Base-by-base conservation (phyloP, 1,140 invertebrate genomes). In the Drosophila tsacasi region DNA sequence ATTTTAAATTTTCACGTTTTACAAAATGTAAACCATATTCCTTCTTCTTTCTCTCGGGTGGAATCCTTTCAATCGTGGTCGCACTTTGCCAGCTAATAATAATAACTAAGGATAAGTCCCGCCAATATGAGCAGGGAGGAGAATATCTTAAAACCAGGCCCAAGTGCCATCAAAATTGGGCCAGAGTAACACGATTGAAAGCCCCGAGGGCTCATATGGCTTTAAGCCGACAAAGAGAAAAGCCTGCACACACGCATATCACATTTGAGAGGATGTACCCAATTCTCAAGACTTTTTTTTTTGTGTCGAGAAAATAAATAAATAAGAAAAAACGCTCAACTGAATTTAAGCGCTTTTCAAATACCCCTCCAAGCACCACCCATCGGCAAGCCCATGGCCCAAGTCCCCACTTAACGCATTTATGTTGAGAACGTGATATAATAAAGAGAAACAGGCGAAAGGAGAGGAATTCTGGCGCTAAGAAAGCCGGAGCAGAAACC, bases 371-470 rank as follows among this genome's bases (percentile, higher is more conserved):
- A 52, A 59, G 68, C 74, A 54, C 52, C 47, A n/a, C 61, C 49
- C 30, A 15, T 54, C 5, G 62, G 44, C 60, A 61, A 63, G 13
- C 61, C 47, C 30, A 10, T 52, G 15, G 62, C 63, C 61, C 65
- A 66, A 68, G 75, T 69, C 86, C 89, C 81, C 81, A 80, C 85
- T 90, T 90, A 90, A 90, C 85, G 86, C 85, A 79, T 90, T 90
- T 90, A 90, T 90, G 85, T 77, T 79, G 79, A 78, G 79, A 90
- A 90, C 85, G 85, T 90, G 85, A 90, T 90, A 90, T 90, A 90
- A 90, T 90, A 90, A 90, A 90, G 67, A 57, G 62, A 68, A 80
- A 64, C 68, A 86, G 35, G 50, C 60, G 19, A 73, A 61, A 50
- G 54, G 49, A 69, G 46, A 62, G 72, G 64, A 76, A 80, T 79